These are phyloP conservation scores for Hyposoter didymator DNA, from an alignment of 2,888 invertebrate species.

Conservation along the genomic window DNA sequence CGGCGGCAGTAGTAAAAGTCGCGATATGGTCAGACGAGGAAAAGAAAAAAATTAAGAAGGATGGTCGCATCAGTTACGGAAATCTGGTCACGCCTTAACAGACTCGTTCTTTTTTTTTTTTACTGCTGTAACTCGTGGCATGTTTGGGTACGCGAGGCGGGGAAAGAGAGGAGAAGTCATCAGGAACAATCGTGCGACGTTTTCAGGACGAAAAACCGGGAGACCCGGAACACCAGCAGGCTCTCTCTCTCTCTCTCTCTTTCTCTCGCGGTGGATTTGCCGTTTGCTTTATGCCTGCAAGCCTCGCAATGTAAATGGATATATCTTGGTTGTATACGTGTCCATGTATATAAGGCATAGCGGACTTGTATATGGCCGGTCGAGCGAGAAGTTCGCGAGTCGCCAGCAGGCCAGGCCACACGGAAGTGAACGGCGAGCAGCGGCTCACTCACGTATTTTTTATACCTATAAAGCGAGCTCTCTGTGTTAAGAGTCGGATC, in stretches of 20 bases:
- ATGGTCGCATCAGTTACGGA: slow-evolving; percentile 2
- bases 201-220: slow-evolving; percentile 79
- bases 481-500: slow-evolving; percentile 44
- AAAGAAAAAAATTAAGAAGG: slow-evolving; percentile 33
- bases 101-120: not conserved
- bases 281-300: slow-evolving; percentile 54
- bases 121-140: slow-evolving; percentile 5
- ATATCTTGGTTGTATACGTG: slow-evolving; percentile 43
- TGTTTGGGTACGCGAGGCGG: slow-evolving; percentile 37
- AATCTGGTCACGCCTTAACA: slow-evolving; percentile 42
- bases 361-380: slow-evolving; percentile 53
- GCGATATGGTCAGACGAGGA: slow-evolving; percentile 53
- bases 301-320: slow-evolving; percentile 56
- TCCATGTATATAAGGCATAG: slow-evolving; percentile 10
- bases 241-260: slow-evolving; percentile 39
- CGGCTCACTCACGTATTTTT: slow-evolving; percentile 69
- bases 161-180: slow-evolving; percentile 54
- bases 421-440: slow-evolving; percentile 79
- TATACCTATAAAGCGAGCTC: slow-evolving; percentile 55
- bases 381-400: slow-evolving; percentile 64
- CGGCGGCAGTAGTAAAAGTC: slow-evolving; percentile 61
- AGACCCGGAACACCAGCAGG: slow-evolving; percentile 75
- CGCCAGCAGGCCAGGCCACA: slow-evolving; percentile 73
- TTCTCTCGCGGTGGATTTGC: slow-evolving; percentile 27
- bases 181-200: slow-evolving; percentile 74